Conservation (phyloP, 2,888 invertebrate species). For the Hypercompe scribonia region DNA sequence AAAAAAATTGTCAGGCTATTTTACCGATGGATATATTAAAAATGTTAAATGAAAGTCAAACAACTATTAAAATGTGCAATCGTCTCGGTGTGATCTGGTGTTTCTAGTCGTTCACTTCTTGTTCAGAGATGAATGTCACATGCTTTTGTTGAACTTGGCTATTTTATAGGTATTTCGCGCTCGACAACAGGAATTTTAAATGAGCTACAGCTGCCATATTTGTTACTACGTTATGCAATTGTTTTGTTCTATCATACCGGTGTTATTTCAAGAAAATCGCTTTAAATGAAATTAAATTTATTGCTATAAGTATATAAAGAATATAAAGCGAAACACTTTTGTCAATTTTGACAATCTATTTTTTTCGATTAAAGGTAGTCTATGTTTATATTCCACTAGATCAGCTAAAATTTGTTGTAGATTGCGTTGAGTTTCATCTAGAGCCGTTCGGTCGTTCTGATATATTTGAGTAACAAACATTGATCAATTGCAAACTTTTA, state of each 20-base stretch:
- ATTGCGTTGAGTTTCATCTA: neutral
- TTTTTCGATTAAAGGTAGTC: no score
- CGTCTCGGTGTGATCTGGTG: constrained; percentile 56
- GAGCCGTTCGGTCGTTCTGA: neutral
- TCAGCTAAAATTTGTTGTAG: no score
- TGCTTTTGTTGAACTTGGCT: constrained; percentile 48
- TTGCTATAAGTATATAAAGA: no score
- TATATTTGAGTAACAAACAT: neutral
- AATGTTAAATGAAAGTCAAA: constrained; percentile 15
- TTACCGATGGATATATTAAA: neutral
- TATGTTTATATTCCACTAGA: no score
- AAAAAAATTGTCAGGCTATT: neutral
- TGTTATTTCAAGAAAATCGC: neutral
- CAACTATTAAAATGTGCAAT: constrained; percentile 40
- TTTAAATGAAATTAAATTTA: neutral
- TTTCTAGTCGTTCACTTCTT: constrained; percentile 59
- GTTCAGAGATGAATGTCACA: constrained; percentile 62
- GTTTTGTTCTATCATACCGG: constrained; percentile 29
- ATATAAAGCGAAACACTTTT: no score
- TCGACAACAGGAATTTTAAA: constrained; percentile 67
- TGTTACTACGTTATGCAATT: constrained; percentile 22
- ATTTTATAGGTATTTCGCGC: constrained; percentile 65
- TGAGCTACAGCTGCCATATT: constrained; percentile 56
- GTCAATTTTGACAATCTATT: no score
- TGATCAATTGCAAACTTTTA: neutral